Base-by-base conservation (phyloP, 2,888 invertebrate species). In the Synergus gifuensis region DNA sequence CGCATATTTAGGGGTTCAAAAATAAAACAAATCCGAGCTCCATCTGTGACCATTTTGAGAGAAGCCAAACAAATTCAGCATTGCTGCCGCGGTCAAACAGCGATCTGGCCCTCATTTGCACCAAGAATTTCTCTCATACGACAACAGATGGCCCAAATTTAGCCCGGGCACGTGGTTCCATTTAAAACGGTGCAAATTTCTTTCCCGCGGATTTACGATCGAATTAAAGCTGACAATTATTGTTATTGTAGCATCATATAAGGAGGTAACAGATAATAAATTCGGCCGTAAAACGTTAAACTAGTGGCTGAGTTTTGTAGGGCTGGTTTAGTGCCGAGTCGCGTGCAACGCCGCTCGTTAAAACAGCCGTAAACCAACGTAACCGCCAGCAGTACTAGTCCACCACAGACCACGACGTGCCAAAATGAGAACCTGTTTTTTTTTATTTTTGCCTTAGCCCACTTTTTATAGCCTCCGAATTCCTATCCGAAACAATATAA, bases 201-300 rank as follows among this genome's bases (percentile, higher is more conserved):
- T 86, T 87, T 78, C 73, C 83, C 81, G 78, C 81, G 87, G 88
- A 92, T 91, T 92, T 92, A 92, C 88, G 90, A 89, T 86, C 85
- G 84, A 91, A 91, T 92, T 91, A 90, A 91, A 92, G 88, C 89
- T 92, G 92, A 92, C 92, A 92, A 92, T 92, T 90, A 92, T 91
- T 91, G 89, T 91, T 91, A 92, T 92, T 90, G 89, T 90, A 85
- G 88, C 89, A 87, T 91, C 91, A 90, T 91, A 91, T 91, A 91
- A 91, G 91, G 89, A 90, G 91, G 89, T 91, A 92, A 91, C 92
- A 92, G 91, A 91, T 92, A 92, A 92, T 92, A 92, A 92, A 92
- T 92, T 90, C 87, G 87, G 86, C 88, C 90, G 88, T 92, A 92
- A 92, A 92, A 91, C 89, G 90, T 89, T 90, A 88, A 92, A 91